Evolutionary conservation across 2,888 invertebrate species (phyloP), one percentile per base, ranked within the genome.

Genomic region (Anodontia alba): DNA sequence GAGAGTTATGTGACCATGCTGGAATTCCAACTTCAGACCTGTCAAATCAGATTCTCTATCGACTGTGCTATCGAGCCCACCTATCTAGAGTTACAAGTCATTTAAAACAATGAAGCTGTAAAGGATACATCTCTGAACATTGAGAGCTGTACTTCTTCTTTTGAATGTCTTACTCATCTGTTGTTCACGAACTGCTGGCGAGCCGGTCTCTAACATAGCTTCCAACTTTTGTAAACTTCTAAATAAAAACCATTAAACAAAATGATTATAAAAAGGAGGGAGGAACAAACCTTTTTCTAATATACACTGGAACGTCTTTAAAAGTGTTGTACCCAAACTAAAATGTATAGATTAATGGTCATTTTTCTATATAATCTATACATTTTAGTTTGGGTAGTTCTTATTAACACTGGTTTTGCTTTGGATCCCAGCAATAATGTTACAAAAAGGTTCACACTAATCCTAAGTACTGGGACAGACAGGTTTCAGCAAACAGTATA

Each of bases 51-150:
- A n/a, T n/a, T n/a, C n/a, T n/a, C n/a, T n/a, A n/a, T n/a, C n/a
- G n/a, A n/a, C n/a, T n/a, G n/a, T n/a, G n/a, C n/a, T n/a, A n/a
- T n/a, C n/a, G n/a, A n/a, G n/a, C n/a, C n/a, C n/a, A n/a, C n/a
- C n/a, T n/a, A n/a, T n/a, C n/a, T n/a, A n/a, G n/a, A n/a, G n/a
- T n/a, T n/a, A n/a, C n/a, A n/a, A n/a, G n/a, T n/a, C n/a, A n/a
- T n/a, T n/a, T n/a, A n/a, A n/a, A n/a, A n/a, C n/a, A n/a, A 12
- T 12, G 12, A 38, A 38, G 38, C 12, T 38, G 38, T 17, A 23
- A 79, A 79, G 89, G 90, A 90, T 91, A 92, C 92, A 92, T 87
- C 86, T 91, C 71, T 91, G 91, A n/a, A 92, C 86, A 85, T 91
- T 90, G 33, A 92, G 80, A 36, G 90, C 89, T 8, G 89, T 84